Evolutionary conservation across 2,888 invertebrate genomes (phyloP).

Genomic region (Noctua pronuba): DNA sequence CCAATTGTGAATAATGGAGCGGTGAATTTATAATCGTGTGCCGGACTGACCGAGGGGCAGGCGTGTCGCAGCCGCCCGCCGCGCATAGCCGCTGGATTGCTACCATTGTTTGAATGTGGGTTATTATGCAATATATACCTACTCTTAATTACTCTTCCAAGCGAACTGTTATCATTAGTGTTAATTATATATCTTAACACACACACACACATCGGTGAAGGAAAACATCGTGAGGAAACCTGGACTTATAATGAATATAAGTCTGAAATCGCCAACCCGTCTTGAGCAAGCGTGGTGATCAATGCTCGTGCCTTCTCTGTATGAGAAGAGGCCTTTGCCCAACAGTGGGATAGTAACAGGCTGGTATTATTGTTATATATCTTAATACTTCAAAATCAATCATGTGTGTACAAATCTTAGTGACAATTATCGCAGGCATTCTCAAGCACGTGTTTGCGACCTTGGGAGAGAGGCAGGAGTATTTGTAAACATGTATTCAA

Average conservation of each 20-base stretch:
- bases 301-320: no score
- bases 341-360: no score
- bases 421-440: background rate
- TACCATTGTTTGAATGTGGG: slow-evolving; percentile 73
- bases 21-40: slow-evolving; percentile 80
- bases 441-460: background rate
- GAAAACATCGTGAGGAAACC: no score
- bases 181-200: background rate
- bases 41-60: slow-evolving; percentile 65
- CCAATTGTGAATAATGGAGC: slow-evolving; percentile 86
- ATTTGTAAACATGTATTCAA: background rate
- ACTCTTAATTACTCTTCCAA: slow-evolving; percentile 26
- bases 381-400: background rate
- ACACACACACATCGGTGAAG: no score
- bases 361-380: no score
- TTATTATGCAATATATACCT: slow-evolving; percentile 58
- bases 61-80: slow-evolving; percentile 53
- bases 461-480: background rate
- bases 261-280: no score
- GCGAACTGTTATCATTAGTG: slow-evolving; percentile 26
- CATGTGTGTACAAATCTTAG: background rate
- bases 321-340: no score
- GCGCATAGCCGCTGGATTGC: slow-evolving; percentile 71
- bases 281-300: no score
- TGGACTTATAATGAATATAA: no score